Percentiles rank a stretch among this genome's conserved stretches.
These are phyloP conservation scores for Lagenorhynchus albirostris DNA, from an alignment of 2,113 vertebrate species.

Conservation along the genomic window DNA sequence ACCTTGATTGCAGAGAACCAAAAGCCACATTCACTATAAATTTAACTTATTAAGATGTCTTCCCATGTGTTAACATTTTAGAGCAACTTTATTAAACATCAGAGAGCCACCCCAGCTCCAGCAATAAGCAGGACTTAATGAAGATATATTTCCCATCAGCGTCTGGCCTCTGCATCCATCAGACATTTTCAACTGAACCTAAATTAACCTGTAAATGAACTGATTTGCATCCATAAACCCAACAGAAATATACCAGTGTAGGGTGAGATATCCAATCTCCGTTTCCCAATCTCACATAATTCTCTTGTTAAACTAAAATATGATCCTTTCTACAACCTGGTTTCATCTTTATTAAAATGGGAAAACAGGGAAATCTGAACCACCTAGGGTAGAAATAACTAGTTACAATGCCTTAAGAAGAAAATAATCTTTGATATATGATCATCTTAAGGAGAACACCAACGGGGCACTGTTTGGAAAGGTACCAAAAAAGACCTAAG, in stretches of 20 bases:
- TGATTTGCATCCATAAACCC: constrained; percentile 33
- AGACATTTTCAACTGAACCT: constrained; percentile 33
- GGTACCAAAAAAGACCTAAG: not conserved
- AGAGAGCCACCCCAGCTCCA: not conserved
- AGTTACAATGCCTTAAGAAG: constrained; percentile 11
- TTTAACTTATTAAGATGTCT: constrained; percentile 50
- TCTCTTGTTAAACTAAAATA: constrained; percentile 52
- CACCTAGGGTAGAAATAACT: not conserved
- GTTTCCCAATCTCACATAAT: constrained; percentile 13
- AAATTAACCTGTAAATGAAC: constrained; percentile 64
- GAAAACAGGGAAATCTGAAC: constrained; percentile 10
- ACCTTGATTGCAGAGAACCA: constrained; percentile 13
- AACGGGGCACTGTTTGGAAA: not conserved
- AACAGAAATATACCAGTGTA: constrained; percentile 27
- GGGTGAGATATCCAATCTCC: not conserved
- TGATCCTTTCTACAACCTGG: not conserved
- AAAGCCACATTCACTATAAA: constrained; percentile 43
- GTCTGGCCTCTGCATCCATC: constrained; percentile 16
- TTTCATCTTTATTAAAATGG: constrained; percentile 49
- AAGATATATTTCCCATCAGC: constrained; percentile 35
- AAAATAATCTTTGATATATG: not conserved
- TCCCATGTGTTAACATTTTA: constrained; percentile 31
- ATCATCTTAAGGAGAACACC: not conserved
- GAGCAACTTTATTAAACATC: constrained; percentile 50
- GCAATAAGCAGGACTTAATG: constrained; percentile 50